phyloP scores from a whole-genome alignment of 1,140 invertebrate genomes.

The Lanistes nyassanus region DNA sequence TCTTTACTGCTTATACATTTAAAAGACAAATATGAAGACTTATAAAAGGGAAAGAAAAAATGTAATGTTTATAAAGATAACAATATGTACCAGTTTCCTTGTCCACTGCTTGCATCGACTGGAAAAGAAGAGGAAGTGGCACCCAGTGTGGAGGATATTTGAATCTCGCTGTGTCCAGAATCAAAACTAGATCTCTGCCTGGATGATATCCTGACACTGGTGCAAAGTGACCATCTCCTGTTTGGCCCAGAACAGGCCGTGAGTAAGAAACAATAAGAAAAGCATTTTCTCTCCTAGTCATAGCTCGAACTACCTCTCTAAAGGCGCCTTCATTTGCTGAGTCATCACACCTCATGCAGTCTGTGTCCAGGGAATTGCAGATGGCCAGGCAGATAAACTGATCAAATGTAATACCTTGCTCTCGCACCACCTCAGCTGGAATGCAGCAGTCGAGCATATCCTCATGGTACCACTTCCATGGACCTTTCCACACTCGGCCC shows the following conservation, averaged over 20 bases:
- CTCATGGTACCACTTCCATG: constrained; percentile 67
- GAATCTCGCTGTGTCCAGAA: constrained; percentile 66
- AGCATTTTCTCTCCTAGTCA: constrained; percentile 42
- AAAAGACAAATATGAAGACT: background rate
- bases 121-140: constrained; percentile 46
- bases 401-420: constrained; percentile 57
- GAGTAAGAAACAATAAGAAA: constrained; percentile 63
- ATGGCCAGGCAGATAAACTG: constrained; percentile 61
- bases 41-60: background rate
- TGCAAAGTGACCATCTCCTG: constrained; percentile 65
- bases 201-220: constrained; percentile 64
- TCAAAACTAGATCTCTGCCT: constrained; percentile 57
- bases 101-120: constrained; percentile 61
- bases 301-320: constrained; percentile 38
- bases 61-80: background rate
- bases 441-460: constrained; percentile 66
- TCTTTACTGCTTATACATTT: no score
- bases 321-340: constrained; percentile 33
- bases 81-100: constrained; percentile 51
- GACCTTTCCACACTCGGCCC: constrained; percentile 61
- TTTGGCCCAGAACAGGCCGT: constrained; percentile 56
- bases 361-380: constrained; percentile 51
- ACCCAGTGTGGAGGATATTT: constrained; percentile 68
- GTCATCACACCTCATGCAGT: constrained; percentile 17
- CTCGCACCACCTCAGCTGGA: constrained; percentile 45